A percentile compares a stretch with the other conserved stretches of the same genome.
Evolutionary conservation across 2,797 vertebrate genomes (phyloP).

Genomic region (Falco peregrinus): DNA sequence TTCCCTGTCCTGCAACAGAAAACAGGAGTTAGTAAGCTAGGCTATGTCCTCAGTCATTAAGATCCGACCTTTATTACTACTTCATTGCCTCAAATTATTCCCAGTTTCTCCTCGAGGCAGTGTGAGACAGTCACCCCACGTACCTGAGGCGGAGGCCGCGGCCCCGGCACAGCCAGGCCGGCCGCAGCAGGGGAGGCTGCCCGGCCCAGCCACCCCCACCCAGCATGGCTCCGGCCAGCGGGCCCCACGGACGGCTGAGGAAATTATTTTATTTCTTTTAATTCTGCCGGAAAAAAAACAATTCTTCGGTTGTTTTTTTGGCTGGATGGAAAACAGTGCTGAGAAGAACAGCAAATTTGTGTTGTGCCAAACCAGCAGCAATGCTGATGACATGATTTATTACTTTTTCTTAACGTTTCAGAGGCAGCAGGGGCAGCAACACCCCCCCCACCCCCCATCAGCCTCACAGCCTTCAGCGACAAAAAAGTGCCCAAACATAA

Average conservation of each 20-base stretch:
- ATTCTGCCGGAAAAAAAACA: neutral
- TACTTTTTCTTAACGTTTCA: neutral
- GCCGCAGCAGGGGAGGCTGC: neutral
- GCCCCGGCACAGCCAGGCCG: neutral
- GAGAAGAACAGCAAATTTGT: neutral
- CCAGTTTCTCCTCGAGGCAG: neutral
- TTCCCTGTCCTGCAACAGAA: neutral
- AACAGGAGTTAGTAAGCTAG: neutral
- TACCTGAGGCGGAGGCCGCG: neutral
- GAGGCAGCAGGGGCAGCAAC: neutral
- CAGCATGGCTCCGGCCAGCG: no score
- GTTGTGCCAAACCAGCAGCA: neutral
- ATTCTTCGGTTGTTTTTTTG: neutral
- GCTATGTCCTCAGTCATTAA: neutral
- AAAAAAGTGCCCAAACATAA: neutral
- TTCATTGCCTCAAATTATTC: neutral
- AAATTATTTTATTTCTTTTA: neutral
- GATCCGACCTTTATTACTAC: neutral
- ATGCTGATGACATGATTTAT: neutral
- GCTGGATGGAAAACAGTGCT: neutral
- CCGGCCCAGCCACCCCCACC: fast-evolving
- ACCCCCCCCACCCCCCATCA: neutral
- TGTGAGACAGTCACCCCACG: fast-evolving
- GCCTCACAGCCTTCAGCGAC: neutral
- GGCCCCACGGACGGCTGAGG: fast-evolving